Percentiles rank a stretch among this genome's conserved stretches.
phyloP scores from a whole-genome alignment of 2,888 invertebrate species.

The Allacma fusca region DNA sequence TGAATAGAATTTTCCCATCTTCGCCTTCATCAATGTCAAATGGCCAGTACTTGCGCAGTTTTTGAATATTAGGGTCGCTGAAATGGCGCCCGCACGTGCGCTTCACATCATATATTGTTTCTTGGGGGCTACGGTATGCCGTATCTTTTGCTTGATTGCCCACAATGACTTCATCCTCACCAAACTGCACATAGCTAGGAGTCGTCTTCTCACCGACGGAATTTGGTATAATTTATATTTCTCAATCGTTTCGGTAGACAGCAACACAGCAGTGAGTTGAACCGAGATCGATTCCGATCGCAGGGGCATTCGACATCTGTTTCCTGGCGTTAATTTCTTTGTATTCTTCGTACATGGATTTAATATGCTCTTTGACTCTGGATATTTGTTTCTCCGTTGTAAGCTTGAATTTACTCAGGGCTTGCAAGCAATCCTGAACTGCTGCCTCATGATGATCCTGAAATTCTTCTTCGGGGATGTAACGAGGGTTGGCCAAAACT shows the following conservation, averaged over 20 bases:
- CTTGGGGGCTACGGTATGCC: neutral
- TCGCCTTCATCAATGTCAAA: slow-evolving; percentile 83
- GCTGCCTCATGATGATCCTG: too few relatives aligned
- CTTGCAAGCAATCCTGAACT: too few relatives aligned
- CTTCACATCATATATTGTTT: slow-evolving; percentile 75
- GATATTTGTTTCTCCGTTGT: too few relatives aligned
- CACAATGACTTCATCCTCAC: slow-evolving; percentile 28
- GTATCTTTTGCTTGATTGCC: neutral
- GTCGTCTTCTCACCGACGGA: slow-evolving; percentile 14
- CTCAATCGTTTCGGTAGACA: neutral
- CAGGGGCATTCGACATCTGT: neutral
- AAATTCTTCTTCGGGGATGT: too few relatives aligned
- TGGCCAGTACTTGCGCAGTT: slow-evolving; percentile 93
- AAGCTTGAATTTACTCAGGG: too few relatives aligned
- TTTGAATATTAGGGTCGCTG: slow-evolving; percentile 86
- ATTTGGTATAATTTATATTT: slow-evolving; percentile 41
- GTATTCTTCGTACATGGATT: too few relatives aligned
- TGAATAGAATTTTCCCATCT: slow-evolving; percentile 33
- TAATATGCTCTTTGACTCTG: too few relatives aligned
- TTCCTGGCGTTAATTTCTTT: too few relatives aligned
- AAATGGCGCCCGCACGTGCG: slow-evolving; percentile 91
- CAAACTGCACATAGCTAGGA: slow-evolving; percentile 43
- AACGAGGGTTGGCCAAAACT: too few relatives aligned
- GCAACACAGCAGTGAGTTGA: neutral
- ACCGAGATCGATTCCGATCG: neutral